phyloP scores from a whole-genome alignment of 2,888 invertebrate genomes.

The Eledone cirrhosa region DNA sequence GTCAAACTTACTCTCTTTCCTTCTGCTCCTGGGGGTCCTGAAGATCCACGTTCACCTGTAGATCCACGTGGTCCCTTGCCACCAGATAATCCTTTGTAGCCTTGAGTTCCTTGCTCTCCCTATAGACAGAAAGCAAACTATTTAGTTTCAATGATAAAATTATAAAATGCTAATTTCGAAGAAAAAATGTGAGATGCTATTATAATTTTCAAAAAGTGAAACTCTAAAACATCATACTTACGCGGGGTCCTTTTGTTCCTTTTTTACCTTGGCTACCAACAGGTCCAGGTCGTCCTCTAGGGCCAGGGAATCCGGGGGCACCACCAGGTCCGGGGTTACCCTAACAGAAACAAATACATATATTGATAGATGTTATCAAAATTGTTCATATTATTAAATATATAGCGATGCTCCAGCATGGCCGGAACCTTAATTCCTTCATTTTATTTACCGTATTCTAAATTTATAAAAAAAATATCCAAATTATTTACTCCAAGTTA shows the following conservation, averaged over 20 bases:
- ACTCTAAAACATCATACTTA: constrained; percentile 38
- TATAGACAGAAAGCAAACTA: constrained; percentile 54
- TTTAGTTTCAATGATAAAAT: too few species aligned
- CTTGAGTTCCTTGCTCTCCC: constrained; percentile 72
- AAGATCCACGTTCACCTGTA: constrained; percentile 49
- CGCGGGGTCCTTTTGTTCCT: constrained; percentile 51
- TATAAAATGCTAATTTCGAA: too few species aligned
- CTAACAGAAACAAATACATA: constrained; percentile 30
- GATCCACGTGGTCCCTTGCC: constrained; percentile 67
- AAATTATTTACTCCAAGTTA: too few species aligned
- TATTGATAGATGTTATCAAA: background rate
- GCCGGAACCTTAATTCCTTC: background rate
- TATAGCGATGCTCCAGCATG: background rate
- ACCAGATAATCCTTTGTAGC: constrained; percentile 60
- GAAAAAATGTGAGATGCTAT: too few species aligned
- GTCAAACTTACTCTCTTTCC: constrained; percentile 46
- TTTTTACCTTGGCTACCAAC: constrained; percentile 47
- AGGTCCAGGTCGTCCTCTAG: constrained; percentile 54
- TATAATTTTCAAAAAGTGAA: background rate
- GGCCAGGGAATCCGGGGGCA: constrained; percentile 53
- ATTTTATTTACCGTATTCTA: too few species aligned
- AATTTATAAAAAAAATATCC: too few species aligned
- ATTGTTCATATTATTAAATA: background rate
- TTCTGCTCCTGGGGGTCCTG: constrained; percentile 45
- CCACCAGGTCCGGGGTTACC: constrained; percentile 45